phyloP scores from a whole-genome alignment of 1,140 invertebrate species.

The Microplitis mediator region DNA sequence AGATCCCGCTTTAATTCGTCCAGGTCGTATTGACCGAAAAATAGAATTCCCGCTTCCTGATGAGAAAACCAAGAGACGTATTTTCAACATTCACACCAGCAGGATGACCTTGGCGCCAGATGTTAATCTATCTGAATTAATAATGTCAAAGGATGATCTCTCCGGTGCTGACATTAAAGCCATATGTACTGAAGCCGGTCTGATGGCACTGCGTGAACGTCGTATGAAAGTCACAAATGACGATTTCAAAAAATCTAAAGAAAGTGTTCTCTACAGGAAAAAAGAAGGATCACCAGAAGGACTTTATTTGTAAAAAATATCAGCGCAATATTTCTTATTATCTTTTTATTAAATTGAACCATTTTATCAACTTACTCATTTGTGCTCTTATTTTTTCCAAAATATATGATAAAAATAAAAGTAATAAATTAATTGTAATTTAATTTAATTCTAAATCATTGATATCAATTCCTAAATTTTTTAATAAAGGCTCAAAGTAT shows the following conservation, averaged over 20 bases:
- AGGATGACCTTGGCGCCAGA: slow-evolving; percentile 97
- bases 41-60: slow-evolving; percentile 99
- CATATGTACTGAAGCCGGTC: slow-evolving; percentile 99
- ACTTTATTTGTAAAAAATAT: slow-evolving; percentile 85
- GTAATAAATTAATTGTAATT: background rate
- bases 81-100: slow-evolving; percentile 98
- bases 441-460: background rate
- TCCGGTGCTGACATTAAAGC: slow-evolving; percentile 96
- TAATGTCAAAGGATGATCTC: slow-evolving; percentile 99
- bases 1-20: slow-evolving; percentile 97
- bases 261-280: slow-evolving; percentile 98
- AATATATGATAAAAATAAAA: background rate
- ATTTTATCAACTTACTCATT: background rate
- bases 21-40: slow-evolving; percentile 98
- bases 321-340: slow-evolving; percentile 14
- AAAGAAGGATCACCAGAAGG: slow-evolving; percentile 99
- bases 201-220: slow-evolving; percentile 96
- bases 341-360: slow-evolving; percentile 20
- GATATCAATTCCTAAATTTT: slow-evolving; percentile 24
- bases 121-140: slow-evolving; percentile 97
- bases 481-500: slow-evolving; percentile 43
- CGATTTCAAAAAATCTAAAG: slow-evolving; percentile 99
- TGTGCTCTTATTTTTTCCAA: background rate
- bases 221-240: slow-evolving; percentile 99
- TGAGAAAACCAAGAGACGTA: slow-evolving; percentile 97